Conservation (phyloP, 92 coral and sea anemone genomes). For the Parazoanthus atlanticus region DNA sequence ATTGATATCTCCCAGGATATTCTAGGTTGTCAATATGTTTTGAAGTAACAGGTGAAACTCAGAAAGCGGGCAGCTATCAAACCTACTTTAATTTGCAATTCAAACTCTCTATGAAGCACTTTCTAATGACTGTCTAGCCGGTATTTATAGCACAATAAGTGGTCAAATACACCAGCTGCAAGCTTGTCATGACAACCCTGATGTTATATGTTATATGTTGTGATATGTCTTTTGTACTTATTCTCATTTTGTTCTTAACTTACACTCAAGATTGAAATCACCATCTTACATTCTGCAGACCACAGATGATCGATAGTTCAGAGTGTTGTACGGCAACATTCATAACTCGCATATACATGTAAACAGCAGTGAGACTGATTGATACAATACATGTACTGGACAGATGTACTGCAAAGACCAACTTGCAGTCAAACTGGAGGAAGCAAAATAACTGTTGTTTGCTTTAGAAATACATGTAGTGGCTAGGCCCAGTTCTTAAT, state of each 20-base stretch:
- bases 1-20: no score
- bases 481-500: background rate
- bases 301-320: slow-evolving; percentile 15
- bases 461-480: background rate
- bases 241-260: slow-evolving; percentile 1
- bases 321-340: slow-evolving; percentile 1
- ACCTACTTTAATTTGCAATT: background rate
- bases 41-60: no score
- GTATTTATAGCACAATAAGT: no score
- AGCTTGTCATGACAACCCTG: background rate
- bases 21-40: no score
- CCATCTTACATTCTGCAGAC: slow-evolving; percentile 33
- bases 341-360: background rate
- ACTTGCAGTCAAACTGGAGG: background rate
- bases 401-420: background rate
- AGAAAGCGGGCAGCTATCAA: background rate
- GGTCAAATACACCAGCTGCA: no score
- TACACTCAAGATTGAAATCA: slow-evolving; percentile 26
- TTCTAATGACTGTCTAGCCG: no score
- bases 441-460: background rate
- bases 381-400: background rate
- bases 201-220: background rate
- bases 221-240: background rate
- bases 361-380: background rate
- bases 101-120: no score